Evolutionary conservation across 2,888 invertebrate species (phyloP), one percentile per base, ranked within the genome.

Genomic region (Nasonia oneida): DNA sequence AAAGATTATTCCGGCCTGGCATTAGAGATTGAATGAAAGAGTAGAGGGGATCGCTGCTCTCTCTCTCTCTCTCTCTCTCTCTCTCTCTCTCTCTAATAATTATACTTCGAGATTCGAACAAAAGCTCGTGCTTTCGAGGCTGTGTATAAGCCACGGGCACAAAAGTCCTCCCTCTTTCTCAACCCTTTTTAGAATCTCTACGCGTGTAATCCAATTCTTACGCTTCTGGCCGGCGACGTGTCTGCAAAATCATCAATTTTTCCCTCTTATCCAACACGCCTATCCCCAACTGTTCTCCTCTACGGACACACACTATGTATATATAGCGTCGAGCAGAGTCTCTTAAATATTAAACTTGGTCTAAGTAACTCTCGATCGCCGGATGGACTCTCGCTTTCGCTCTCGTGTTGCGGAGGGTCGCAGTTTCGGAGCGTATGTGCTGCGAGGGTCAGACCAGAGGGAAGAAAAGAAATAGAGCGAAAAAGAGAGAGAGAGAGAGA

Each of bases 291-390:
- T 37, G 10, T 67, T 70, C 71, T 37, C 53, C 70, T 23, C n/a
- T 33, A 23, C 47, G 15, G 29, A 42, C 15, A 39, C 23, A 61
- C 42, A 47, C 42, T 29, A 39, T 39, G 14, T 50, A 15, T 33
- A 4, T 70, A 37, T 39, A 37, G 39, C 18, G 37, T 29, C 29
- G 29, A 29, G 29, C 4, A 15, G 18, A 37, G 53, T 79, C 76
- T 71, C 76, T 82, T 76, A 83, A 86, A 86, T 76, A 79, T 83
- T 81, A 75, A 83, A 79, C 61, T 80, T 79, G 37, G 53, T 12
- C 23, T 61, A 83, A 86, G 76, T 86, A 86, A 83, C 64, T 84
- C 71, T 73, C 61, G 73, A 81, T 76, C 80, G 80, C 10, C 42
- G 61, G 14, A 33, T 37, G 37, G 42, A 6, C 67, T 83, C 80